These are phyloP conservation scores for Probosciger aterrimus DNA, from an alignment of 2,113 vertebrate species.

Conservation along the genomic window DNA sequence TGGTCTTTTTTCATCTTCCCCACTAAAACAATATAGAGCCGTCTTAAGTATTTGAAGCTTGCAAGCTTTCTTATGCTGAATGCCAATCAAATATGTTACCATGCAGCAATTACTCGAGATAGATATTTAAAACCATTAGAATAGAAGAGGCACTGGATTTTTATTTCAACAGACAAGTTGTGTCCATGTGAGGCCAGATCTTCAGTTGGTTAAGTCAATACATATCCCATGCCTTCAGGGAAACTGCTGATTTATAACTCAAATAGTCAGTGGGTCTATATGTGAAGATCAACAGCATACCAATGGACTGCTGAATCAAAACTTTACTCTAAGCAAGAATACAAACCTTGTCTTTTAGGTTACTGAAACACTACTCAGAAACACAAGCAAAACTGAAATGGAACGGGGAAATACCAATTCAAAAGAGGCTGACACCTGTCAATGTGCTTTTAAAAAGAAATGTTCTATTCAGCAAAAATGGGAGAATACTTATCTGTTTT, in stretches of 20 bases:
- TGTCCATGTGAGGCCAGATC: neutral
- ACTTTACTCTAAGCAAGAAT: neutral
- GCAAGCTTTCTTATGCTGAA: neutral
- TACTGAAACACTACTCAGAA: neutral
- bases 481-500: neutral
- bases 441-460: neutral
- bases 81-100: fast-evolving
- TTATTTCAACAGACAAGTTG: neutral
- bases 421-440: neutral
- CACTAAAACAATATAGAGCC: neutral
- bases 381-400: neutral
- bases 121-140: neutral
- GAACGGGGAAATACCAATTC: neutral
- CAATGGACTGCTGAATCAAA: neutral
- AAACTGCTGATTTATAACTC: neutral
- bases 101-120: neutral
- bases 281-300: neutral
- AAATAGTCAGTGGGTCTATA: neutral
- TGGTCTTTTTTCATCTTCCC: neutral
- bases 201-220: neutral
- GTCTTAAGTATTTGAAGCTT: neutral
- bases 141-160: neutral
- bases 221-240: neutral
- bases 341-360: neutral
- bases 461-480: neutral